phyloP scores from a whole-genome alignment of 2,888 invertebrate genomes.

The Nomada goodeniana region DNA sequence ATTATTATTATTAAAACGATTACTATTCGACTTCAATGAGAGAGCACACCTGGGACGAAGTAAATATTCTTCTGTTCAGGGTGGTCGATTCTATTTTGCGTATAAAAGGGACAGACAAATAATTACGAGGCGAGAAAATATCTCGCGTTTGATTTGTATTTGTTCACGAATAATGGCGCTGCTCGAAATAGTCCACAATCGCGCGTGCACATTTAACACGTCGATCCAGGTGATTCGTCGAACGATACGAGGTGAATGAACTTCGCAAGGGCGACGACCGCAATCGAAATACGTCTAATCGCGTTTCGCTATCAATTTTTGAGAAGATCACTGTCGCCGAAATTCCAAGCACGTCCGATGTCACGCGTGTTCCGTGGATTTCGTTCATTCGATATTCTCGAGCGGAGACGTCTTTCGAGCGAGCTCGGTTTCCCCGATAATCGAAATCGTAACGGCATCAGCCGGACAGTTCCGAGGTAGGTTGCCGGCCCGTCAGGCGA shows the following conservation, averaged over 20 bases:
- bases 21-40: too few species aligned
- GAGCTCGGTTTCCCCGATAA: conserved; percentile 3
- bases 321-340: conserved; percentile 15
- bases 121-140: too few species aligned
- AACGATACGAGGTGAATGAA: not conserved
- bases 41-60: too few species aligned
- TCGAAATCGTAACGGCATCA: conserved; percentile 39
- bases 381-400: conserved; percentile 38
- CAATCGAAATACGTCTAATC: conserved; percentile 36
- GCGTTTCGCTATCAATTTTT: conserved; percentile 42
- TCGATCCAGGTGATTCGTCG: too few species aligned
- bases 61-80: too few species aligned
- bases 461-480: not conserved
- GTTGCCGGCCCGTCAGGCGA: not conserved
- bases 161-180: too few species aligned
- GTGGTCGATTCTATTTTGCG: too few species aligned
- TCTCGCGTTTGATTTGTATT: too few species aligned
- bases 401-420: not conserved
- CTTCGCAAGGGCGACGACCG: not conserved
- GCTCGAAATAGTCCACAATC: too few species aligned
- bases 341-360: conserved; percentile 36
- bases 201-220: not conserved
- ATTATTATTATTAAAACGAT: too few species aligned
- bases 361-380: conserved; percentile 24
- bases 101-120: too few species aligned